Percentiles rank a stretch among this genome's conserved stretches.
phyloP scores from a whole-genome alignment of 2,797 vertebrate genomes.

The Valencia hispanica region DNA sequence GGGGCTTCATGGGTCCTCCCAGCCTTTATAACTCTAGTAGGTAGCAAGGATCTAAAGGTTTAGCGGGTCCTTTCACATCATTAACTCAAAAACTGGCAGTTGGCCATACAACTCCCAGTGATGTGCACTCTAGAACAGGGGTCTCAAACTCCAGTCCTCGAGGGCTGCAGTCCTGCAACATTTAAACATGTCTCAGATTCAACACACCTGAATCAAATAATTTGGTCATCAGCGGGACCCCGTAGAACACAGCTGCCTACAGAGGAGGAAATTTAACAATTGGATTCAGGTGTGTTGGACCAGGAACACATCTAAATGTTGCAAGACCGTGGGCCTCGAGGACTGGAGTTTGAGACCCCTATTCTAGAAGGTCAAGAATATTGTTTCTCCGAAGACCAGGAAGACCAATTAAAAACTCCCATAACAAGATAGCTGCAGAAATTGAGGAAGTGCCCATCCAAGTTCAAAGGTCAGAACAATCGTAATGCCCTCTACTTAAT shows the following conservation, averaged over 20 bases:
- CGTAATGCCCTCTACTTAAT: background rate
- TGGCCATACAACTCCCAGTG: background rate
- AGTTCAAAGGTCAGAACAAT: background rate
- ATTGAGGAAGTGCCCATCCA: background rate
- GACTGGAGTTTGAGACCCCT: too few relatives aligned
- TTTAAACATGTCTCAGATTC: too few relatives aligned
- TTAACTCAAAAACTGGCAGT: background rate
- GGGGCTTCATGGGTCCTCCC: background rate
- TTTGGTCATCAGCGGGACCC: too few relatives aligned
- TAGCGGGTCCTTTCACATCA: background rate
- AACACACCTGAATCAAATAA: too few relatives aligned
- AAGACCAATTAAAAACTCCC: background rate
- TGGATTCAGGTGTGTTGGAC: too few relatives aligned
- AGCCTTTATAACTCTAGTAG: background rate
- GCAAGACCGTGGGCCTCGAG: too few relatives aligned
- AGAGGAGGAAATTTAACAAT: too few relatives aligned
- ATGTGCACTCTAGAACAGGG: background rate
- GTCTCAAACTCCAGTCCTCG: too few relatives aligned
- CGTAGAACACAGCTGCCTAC: too few relatives aligned
- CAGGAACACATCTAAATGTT: too few relatives aligned
- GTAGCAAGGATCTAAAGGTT: background rate
- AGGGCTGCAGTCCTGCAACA: too few relatives aligned
- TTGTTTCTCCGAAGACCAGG: background rate
- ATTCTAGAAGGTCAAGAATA: slow-evolving; percentile 1
- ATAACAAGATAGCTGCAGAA: background rate